Percentiles rank a stretch among this genome's conserved stretches.
These are phyloP conservation scores for Drosophila truncata DNA, from an alignment of 1,140 invertebrate species.

Conservation along the genomic window DNA sequence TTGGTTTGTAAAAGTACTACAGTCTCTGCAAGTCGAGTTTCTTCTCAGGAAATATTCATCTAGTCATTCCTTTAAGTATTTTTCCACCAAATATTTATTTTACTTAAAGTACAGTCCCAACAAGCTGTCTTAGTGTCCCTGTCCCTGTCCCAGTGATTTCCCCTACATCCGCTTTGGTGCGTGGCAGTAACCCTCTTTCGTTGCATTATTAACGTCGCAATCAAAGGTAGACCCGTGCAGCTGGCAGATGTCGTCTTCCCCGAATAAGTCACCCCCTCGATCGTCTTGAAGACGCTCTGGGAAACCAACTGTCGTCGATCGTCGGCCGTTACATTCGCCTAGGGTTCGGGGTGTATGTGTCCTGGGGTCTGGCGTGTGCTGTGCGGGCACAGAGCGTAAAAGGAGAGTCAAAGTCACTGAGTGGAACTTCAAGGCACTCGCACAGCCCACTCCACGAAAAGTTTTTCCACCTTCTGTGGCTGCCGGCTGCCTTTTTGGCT, in stretches of 20 bases:
- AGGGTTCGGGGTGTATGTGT: conserved; percentile 20
- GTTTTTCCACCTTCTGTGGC: conserved; percentile 18
- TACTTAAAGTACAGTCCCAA: conserved; percentile 30
- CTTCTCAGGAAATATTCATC: too few relatives aligned
- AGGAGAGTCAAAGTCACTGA: conserved; percentile 56
- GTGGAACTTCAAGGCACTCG: conserved; percentile 72
- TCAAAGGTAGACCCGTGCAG: conserved; percentile 62
- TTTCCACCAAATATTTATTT: not conserved
- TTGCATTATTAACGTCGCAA: conserved; percentile 64
- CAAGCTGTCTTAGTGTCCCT: conserved; percentile 1
- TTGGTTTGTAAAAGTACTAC: not conserved
- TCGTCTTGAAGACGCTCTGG: conserved; percentile 82
- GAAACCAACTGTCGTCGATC: conserved; percentile 74
- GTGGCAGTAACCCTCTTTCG: conserved; percentile 61
- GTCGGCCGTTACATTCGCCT: conserved; percentile 61
- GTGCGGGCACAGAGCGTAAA: conserved; percentile 47
- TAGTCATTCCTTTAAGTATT: not conserved
- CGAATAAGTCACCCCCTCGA: conserved; percentile 64
- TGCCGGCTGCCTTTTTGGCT: conserved; percentile 16
- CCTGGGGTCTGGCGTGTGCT: conserved; percentile 53
- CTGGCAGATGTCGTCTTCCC: conserved; percentile 62
- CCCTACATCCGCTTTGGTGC: conserved; percentile 65
- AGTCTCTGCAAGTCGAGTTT: not conserved
- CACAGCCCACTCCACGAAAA: conserved; percentile 24
- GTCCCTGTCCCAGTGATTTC: conserved; percentile 61